phyloP scores from a whole-genome alignment of 2,797 vertebrate genomes.

The Acipenser transmontanus region DNA sequence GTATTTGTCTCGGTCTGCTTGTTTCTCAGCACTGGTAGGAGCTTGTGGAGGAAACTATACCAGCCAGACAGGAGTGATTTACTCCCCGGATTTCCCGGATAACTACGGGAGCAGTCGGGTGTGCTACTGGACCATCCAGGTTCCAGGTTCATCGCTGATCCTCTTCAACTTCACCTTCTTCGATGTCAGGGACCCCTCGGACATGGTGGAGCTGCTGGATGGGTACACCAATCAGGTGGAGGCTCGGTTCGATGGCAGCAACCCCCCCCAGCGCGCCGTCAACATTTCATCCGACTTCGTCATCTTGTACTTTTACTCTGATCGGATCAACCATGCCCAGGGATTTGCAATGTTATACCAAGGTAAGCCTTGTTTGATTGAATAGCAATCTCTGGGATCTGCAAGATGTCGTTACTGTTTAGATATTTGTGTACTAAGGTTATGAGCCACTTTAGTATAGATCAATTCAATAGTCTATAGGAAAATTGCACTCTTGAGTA shows the following conservation, averaged over 20 bases:
- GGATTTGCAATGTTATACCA: slow-evolving; percentile 88
- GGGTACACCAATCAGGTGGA: slow-evolving; percentile 81
- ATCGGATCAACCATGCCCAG: slow-evolving; percentile 85
- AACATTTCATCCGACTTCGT: slow-evolving; percentile 84
- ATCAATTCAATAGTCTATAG: too few species aligned
- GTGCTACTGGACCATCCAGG: slow-evolving; percentile 92
- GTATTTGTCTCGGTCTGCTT: too few species aligned
- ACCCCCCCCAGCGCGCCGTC: slow-evolving; percentile 65
- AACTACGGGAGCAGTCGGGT: slow-evolving; percentile 75
- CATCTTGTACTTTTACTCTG: slow-evolving; percentile 92
- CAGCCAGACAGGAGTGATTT: slow-evolving; percentile 75
- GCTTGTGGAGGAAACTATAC: slow-evolving; percentile 91
- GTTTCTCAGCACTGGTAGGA: slow-evolving; percentile 72
- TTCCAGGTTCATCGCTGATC: slow-evolving; percentile 75
- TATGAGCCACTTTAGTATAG: too few species aligned
- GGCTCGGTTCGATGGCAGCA: slow-evolving; percentile 78
- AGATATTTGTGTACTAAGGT: too few species aligned
- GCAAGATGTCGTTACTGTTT: background rate
- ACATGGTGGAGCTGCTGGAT: slow-evolving; percentile 92
- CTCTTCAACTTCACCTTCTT: slow-evolving; percentile 90
- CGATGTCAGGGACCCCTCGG: slow-evolving; percentile 84
- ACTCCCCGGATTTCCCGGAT: slow-evolving; percentile 92
- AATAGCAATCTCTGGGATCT: background rate
- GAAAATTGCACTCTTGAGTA: too few species aligned
- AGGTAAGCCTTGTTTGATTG: slow-evolving; percentile 52